Conservation (phyloP, 2,888 invertebrate genomes). For the Aquatica leii region DNA sequence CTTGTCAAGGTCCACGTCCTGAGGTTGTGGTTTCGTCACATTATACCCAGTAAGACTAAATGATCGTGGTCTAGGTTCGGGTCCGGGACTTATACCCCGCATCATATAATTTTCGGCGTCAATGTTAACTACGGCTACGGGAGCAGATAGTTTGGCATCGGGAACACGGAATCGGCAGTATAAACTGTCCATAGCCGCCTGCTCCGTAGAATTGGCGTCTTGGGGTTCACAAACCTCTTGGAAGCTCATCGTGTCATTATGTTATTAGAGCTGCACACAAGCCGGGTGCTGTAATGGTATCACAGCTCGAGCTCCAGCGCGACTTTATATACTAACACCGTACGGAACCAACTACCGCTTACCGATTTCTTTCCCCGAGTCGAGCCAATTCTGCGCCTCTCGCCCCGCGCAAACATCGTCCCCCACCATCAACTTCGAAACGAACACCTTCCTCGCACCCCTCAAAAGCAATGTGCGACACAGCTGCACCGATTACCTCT, state of each 20-base stretch:
- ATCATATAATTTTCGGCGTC: slow-evolving; percentile 66
- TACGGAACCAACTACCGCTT: slow-evolving; percentile 37
- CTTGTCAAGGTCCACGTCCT: slow-evolving; percentile 52
- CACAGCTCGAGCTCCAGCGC: slow-evolving; percentile 12
- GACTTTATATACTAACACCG: slow-evolving; percentile 11
- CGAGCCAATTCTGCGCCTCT: slow-evolving; percentile 39
- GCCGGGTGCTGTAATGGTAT: slow-evolving; percentile 36
- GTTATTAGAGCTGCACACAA: slow-evolving; percentile 48
- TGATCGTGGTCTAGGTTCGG: slow-evolving; percentile 45
- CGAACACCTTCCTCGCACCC: slow-evolving; percentile 26
- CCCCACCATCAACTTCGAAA: slow-evolving; percentile 29
- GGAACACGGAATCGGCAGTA: slow-evolving; percentile 44
- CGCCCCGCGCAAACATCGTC: slow-evolving; percentile 33
- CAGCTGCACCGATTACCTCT: slow-evolving; percentile 26
- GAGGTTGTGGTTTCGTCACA: slow-evolving; percentile 38
- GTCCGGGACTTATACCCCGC: slow-evolving; percentile 57
- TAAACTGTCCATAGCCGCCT: slow-evolving; percentile 43
- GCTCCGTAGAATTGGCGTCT: slow-evolving; percentile 40
- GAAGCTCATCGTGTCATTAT: slow-evolving; percentile 54
- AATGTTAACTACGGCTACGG: slow-evolving; percentile 58
- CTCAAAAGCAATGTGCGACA: slow-evolving; percentile 22
- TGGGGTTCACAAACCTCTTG: slow-evolving; percentile 49
- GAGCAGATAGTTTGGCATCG: slow-evolving; percentile 41
- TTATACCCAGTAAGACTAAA: slow-evolving; percentile 42
- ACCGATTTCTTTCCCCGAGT: slow-evolving; percentile 41